These are phyloP conservation scores for Charanyca ferruginea DNA, from an alignment of 2,888 invertebrate genomes.

Conservation along the genomic window DNA sequence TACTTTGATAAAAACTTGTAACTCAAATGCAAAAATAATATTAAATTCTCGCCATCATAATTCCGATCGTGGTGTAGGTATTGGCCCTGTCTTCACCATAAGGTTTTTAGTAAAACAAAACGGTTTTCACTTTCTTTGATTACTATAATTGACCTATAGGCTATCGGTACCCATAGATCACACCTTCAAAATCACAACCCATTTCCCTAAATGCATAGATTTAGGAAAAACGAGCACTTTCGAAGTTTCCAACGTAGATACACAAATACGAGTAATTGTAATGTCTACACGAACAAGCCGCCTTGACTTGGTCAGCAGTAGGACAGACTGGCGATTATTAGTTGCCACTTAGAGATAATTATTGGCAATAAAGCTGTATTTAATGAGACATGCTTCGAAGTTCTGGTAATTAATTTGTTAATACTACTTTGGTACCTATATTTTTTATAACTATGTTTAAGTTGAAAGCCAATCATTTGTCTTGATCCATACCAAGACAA, in stretches of 20 bases:
- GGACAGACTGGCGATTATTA: constrained; percentile 36
- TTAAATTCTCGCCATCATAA: too few relatives aligned
- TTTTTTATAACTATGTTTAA: too few relatives aligned
- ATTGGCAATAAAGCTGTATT: background rate
- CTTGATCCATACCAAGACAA: too few relatives aligned
- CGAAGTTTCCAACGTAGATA: constrained; percentile 26
- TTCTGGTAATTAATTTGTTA: too few relatives aligned
- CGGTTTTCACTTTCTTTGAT: background rate
- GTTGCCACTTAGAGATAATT: constrained; percentile 33
- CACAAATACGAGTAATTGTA: constrained; percentile 15
- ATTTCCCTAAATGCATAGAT: constrained; percentile 43
- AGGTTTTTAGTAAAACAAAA: background rate
- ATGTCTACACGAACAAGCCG: constrained; percentile 26
- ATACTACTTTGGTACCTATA: too few relatives aligned
- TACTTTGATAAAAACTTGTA: too few relatives aligned
- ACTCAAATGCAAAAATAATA: too few relatives aligned
- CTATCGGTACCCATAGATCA: constrained; percentile 1
- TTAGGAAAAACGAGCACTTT: constrained; percentile 38
- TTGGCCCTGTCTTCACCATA: too few relatives aligned
- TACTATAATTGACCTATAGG: background rate
- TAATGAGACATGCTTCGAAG: background rate
- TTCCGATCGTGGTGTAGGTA: too few relatives aligned
- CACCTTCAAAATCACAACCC: background rate
- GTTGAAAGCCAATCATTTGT: too few relatives aligned
- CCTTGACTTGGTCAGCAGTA: constrained; percentile 11